Percentiles rank a stretch among this genome's conserved stretches.
Evolutionary conservation across 2,113 vertebrate species (phyloP).

Genomic region (Coptodon rendalli): DNA sequence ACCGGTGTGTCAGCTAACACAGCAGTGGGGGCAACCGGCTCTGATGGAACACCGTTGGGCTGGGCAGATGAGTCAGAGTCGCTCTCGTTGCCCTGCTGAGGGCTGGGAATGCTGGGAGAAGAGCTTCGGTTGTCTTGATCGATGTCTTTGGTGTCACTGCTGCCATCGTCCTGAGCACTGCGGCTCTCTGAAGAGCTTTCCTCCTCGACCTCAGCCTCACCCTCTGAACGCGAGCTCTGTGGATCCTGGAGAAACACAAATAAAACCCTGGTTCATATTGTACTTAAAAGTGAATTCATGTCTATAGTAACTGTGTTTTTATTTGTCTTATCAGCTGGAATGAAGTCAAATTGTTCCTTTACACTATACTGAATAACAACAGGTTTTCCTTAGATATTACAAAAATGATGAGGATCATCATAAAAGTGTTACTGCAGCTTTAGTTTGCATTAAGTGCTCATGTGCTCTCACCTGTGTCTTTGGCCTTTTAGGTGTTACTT

Average conservation of each 20-base stretch:
- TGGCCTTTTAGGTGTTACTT: constrained; percentile 82
- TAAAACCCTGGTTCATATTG: background rate
- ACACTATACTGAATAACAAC: background rate
- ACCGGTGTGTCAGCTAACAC: constrained; percentile 42
- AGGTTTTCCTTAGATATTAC: background rate
- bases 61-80: constrained; percentile 94
- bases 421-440: background rate
- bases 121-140: constrained; percentile 99
- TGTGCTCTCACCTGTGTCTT: constrained; percentile 85
- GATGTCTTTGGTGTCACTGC: constrained; percentile 98
- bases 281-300: background rate
- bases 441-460: background rate
- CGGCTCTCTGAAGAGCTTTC: constrained; percentile 94
- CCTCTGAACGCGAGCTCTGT: constrained; percentile 84
- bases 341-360: background rate
- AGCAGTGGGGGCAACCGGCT: constrained; percentile 59
- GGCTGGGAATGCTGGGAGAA: constrained; percentile 95
- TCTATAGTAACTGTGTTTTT: background rate
- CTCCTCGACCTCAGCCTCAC: constrained; percentile 74
- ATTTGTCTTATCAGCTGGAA: background rate
- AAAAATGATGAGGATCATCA: background rate
- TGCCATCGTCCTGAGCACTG: constrained; percentile 93
- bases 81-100: constrained; percentile 93
- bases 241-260: constrained; percentile 72
- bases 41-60: constrained; percentile 78